Evolutionary conservation across 2,888 invertebrate genomes (phyloP).

Genomic region (Ceratothoa steindachneri): DNA sequence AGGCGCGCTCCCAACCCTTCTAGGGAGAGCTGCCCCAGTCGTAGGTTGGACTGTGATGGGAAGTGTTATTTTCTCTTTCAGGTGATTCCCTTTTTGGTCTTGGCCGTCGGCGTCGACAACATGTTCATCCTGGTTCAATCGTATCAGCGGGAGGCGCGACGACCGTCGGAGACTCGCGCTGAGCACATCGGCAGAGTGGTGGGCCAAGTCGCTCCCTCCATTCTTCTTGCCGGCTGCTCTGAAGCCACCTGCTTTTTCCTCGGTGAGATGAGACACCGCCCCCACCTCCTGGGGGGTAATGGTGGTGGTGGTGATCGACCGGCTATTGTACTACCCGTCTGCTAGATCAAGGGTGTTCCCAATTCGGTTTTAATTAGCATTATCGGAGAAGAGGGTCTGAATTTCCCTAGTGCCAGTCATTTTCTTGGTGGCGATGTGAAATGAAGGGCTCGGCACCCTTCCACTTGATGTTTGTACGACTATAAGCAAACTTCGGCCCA

Average conservation of each 20-base stretch:
- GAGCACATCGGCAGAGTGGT: slow-evolving; percentile 85
- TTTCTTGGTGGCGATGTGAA: no score
- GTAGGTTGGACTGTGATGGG: no score
- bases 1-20: no score
- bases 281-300: background rate
- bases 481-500: no score
- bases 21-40: no score
- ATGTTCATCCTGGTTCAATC: slow-evolving; percentile 97
- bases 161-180: slow-evolving; percentile 71
- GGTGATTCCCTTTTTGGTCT: slow-evolving; percentile 90
- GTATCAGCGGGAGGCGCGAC: slow-evolving; percentile 72
- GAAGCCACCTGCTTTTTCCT: slow-evolving; percentile 96
- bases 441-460: no score
- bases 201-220: slow-evolving; percentile 92
- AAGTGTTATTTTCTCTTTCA: slow-evolving; percentile 39
- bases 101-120: slow-evolving; percentile 98
- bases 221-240: slow-evolving; percentile 87
- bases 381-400: background rate
- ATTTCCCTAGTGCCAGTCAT: no score
- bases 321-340: background rate
- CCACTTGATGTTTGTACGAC: no score
- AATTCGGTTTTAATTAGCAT: background rate
- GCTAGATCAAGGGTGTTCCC: no score
- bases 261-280: slow-evolving; percentile 55
- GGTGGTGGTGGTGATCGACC: background rate